Conservation (phyloP, 2,888 invertebrate species). For the Hybos culiciformis region DNA sequence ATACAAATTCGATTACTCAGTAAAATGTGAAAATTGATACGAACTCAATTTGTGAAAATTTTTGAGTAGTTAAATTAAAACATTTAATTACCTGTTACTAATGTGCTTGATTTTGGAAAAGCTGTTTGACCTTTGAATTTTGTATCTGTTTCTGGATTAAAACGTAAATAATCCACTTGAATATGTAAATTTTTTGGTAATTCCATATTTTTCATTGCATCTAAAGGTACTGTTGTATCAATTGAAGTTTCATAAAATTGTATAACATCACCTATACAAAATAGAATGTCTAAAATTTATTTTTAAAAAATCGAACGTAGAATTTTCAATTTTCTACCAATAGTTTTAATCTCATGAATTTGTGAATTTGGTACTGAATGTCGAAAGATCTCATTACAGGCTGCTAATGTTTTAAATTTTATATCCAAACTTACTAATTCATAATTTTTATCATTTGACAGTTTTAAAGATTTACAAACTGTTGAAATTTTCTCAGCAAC, state of each 20-base stretch:
- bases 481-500: constrained; percentile 44
- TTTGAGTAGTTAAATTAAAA: too few species aligned
- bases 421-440: constrained; percentile 20
- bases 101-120: constrained; percentile 70
- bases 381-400: constrained; percentile 56
- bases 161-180: constrained; percentile 65
- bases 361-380: constrained; percentile 72
- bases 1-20: too few species aligned
- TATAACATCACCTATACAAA: constrained; percentile 47
- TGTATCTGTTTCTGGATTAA: constrained; percentile 66
- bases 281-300: constrained; percentile 2
- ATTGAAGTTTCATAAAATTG: constrained; percentile 62
- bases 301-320: background rate
- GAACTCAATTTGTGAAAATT: too few species aligned
- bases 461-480: constrained; percentile 45
- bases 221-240: constrained; percentile 55
- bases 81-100: constrained; percentile 71
- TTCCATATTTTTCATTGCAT: constrained; percentile 52
- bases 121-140: constrained; percentile 65
- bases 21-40: too few species aligned
- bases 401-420: constrained; percentile 56
- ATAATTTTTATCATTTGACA: constrained; percentile 34
- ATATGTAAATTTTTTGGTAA: constrained; percentile 81
- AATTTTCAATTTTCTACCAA: constrained; percentile 40
- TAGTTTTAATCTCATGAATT: constrained; percentile 56